phyloP scores from a whole-genome alignment of 2,113 vertebrate species.

The Mus musculus region GRCm39 chr11:102876001-102876500 shows the following conservation, averaged over 20 bases:
- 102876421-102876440: too few relatives aligned
- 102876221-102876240: not conserved
- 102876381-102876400: too few relatives aligned
- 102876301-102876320: conserved; percentile 26
- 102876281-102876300: conserved; percentile 1
- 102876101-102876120: not conserved
- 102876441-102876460: too few relatives aligned
- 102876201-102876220: not conserved
- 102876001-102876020: too few relatives aligned
- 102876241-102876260: not conserved
- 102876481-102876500: too few relatives aligned
- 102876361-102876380: not conserved
- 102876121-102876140: not conserved
- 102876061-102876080: not conserved
- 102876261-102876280: not conserved
- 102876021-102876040: not conserved
- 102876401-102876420: too few relatives aligned
- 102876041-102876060: not conserved
- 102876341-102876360: fast-evolving
- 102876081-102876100: not conserved
- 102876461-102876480: too few relatives aligned
- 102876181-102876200: not conserved
- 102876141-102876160: not conserved
- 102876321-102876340: conserved; percentile 21
- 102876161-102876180: conserved; percentile 61